phyloP scores from a whole-genome alignment of 2,888 invertebrate species.

The Bugula neritina region DNA sequence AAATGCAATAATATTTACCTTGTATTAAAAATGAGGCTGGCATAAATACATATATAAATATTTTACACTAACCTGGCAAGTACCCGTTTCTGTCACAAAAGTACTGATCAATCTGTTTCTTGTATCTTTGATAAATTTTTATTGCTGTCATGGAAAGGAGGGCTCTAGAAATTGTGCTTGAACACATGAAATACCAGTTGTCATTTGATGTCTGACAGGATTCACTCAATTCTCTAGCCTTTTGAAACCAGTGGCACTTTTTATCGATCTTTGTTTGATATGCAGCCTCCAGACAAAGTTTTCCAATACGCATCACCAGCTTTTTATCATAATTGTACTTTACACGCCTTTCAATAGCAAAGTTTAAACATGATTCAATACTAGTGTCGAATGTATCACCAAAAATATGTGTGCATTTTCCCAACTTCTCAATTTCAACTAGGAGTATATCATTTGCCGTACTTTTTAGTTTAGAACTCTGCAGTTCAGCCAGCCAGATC shows the following conservation, averaged over 20 bases:
- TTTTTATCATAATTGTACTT: background rate
- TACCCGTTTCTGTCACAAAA: too few species aligned
- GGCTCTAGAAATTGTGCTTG: background rate
- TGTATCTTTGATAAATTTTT: too few species aligned
- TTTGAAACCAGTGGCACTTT: background rate
- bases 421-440: background rate
- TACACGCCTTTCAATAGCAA: background rate
- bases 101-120: too few species aligned
- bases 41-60: too few species aligned
- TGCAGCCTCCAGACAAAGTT: background rate
- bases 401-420: background rate
- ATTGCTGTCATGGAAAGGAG: too few species aligned
- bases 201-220: background rate
- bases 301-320: background rate
- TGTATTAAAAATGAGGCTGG: too few species aligned
- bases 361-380: background rate
- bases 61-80: too few species aligned
- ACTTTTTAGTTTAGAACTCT: background rate
- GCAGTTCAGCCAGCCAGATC: conserved; percentile 3
- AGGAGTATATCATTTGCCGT: background rate
- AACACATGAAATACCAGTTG: background rate
- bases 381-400: background rate
- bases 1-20: too few species aligned
- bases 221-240: background rate
- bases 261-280: background rate